These are phyloP conservation scores for Salmo trutta DNA, from an alignment of 2,797 vertebrate species.

Conservation along the genomic window DNA sequence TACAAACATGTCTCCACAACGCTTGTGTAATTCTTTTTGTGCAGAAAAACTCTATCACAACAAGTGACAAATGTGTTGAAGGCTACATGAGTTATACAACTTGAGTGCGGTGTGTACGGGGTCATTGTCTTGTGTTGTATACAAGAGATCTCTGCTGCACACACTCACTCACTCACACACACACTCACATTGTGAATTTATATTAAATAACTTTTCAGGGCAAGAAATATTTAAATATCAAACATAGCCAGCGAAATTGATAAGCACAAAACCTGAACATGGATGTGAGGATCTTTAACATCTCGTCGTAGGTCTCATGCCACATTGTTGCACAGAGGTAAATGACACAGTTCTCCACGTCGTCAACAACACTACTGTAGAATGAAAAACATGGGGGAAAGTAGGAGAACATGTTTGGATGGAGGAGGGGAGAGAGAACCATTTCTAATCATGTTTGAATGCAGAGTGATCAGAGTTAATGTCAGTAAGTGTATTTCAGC, in stretches of 20 bases:
- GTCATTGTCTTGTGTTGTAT: neutral
- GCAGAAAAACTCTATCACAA: neutral
- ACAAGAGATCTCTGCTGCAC: neutral
- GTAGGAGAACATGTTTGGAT: neutral
- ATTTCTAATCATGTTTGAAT: neutral
- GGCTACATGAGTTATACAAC: too few relatives aligned
- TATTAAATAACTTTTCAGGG: too few relatives aligned
- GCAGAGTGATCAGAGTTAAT: too few relatives aligned
- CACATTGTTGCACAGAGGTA: constrained; percentile 86
- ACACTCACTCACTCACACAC: too few relatives aligned
- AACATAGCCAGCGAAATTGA: too few relatives aligned
- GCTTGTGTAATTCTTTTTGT: neutral
- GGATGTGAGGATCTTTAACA: constrained; percentile 83
- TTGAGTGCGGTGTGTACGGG: neutral
- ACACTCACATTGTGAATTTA: too few relatives aligned
- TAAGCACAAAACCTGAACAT: constrained; percentile 75
- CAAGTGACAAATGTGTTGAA: neutral
- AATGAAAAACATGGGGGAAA: neutral
- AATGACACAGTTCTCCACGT: constrained; percentile 73
- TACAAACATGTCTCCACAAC: neutral
- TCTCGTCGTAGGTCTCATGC: constrained; percentile 84
- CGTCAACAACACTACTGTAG: constrained; percentile 33
- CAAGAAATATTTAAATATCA: too few relatives aligned
- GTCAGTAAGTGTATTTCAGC: neutral
- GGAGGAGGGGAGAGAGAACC: neutral